Evolutionary conservation across 1,140 invertebrate species (phyloP).

Genomic region (Drosophila lacteicornis): DNA sequence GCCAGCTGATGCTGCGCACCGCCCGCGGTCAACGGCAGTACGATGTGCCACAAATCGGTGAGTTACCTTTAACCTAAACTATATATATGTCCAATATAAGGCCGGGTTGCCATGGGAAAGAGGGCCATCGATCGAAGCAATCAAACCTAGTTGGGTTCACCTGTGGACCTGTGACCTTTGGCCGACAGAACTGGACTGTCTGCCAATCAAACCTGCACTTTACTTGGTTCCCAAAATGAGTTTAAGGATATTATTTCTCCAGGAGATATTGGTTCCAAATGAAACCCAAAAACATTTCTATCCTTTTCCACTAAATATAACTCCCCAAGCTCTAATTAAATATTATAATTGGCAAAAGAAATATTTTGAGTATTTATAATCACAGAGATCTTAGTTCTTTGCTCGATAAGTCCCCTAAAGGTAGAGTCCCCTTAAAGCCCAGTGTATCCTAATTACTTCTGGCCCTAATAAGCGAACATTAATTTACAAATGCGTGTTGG

Average conservation of each 20-base stretch:
- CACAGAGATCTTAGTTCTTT: too few species aligned
- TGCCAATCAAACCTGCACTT: slow-evolving; percentile 25
- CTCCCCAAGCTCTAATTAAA: too few species aligned
- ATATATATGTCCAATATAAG: not conserved
- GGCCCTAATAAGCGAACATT: slow-evolving; percentile 16
- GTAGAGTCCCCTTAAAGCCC: not conserved
- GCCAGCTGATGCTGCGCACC: slow-evolving; percentile 88
- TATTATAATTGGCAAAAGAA: too few species aligned
- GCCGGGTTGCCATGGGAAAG: slow-evolving; percentile 2
- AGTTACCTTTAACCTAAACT: slow-evolving; percentile 76
- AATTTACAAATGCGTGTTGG: slow-evolving; percentile 34
- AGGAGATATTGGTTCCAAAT: too few species aligned
- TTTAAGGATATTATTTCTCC: not conserved
- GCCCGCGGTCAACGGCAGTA: slow-evolving; percentile 88
- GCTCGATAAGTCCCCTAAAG: too few species aligned
- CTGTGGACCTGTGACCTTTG: slow-evolving; percentile 31
- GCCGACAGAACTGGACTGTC: not conserved
- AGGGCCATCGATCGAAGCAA: slow-evolving; percentile 29
- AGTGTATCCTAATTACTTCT: slow-evolving; percentile 36
- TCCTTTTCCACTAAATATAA: too few species aligned
- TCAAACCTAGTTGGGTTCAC: slow-evolving; percentile 6
- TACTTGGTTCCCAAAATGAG: not conserved
- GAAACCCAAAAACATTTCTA: too few species aligned
- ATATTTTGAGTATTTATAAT: too few species aligned
- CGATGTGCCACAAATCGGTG: slow-evolving; percentile 90